Percentiles rank a stretch among this genome's conserved stretches.
Evolutionary conservation across 2,797 vertebrate species (phyloP).

Genomic region (Orientallactaga sibirica): DNA sequence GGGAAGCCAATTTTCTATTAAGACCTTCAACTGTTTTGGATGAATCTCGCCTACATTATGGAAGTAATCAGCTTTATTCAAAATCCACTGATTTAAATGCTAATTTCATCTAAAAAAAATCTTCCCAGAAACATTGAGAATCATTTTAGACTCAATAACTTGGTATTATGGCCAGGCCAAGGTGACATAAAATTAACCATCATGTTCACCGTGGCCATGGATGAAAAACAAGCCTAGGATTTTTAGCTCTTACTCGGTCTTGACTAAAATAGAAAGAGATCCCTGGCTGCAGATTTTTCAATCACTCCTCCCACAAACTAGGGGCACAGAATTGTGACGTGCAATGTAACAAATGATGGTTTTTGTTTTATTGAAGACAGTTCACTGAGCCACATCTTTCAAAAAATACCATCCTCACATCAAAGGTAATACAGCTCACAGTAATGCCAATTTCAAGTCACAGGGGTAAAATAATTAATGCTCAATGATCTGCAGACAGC

Average conservation of each 20-base stretch:
- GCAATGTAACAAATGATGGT: background rate
- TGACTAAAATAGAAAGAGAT: background rate
- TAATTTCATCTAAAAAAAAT: constrained; percentile 41
- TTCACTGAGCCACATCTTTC: constrained; percentile 42
- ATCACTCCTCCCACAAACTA: constrained; percentile 23
- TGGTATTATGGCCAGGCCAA: background rate
- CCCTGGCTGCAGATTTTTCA: constrained; percentile 23
- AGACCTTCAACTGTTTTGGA: constrained; percentile 4
- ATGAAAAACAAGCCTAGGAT: background rate
- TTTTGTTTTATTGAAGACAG: constrained; percentile 19
- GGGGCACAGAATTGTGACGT: background rate
- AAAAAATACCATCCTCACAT: constrained; percentile 6
- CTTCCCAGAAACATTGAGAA: background rate
- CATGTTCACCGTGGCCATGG: background rate
- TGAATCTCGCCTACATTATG: background rate
- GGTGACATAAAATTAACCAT: background rate
- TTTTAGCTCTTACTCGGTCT: background rate
- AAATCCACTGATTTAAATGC: constrained; percentile 33
- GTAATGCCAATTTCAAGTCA: background rate
- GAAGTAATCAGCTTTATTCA: constrained; percentile 16
- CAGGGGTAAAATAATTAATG: constrained; percentile 3
- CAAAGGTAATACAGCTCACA: background rate
- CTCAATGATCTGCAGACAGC: constrained; percentile 22
- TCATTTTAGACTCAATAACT: background rate
- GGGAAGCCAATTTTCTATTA: constrained; percentile 1